Conservation (phyloP, 2,113 vertebrate genomes). For the Cephalopterus ornatus region DNA sequence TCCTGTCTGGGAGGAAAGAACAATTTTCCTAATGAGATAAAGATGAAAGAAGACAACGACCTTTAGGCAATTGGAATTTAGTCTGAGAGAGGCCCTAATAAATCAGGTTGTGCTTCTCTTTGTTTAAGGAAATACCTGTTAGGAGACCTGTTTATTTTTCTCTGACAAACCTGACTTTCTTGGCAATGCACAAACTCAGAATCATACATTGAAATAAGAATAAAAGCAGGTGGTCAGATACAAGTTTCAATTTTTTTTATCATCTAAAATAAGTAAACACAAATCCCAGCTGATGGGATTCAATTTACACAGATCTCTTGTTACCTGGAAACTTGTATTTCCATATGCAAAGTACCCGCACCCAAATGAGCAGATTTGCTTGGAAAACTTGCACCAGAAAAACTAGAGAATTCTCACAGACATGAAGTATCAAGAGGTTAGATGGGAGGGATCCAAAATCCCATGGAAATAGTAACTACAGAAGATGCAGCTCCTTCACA, state of each 20-base stretch:
- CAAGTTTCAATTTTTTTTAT: background rate
- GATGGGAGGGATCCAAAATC: background rate
- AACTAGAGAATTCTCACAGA: background rate
- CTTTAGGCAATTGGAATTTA: slow-evolving; percentile 31
- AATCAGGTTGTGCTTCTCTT: slow-evolving; percentile 33
- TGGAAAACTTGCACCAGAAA: background rate
- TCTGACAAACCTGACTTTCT: slow-evolving; percentile 17
- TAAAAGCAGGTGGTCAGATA: background rate
- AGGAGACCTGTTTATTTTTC: slow-evolving; percentile 34
- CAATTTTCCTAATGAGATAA: slow-evolving; percentile 56
- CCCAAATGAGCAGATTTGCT: background rate
- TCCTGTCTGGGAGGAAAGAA: slow-evolving; percentile 37
- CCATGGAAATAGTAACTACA: rapidly evolving
- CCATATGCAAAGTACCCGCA: background rate
- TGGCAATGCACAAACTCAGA: background rate
- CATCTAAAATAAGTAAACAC: background rate
- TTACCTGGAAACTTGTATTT: background rate
- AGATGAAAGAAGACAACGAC: slow-evolving; percentile 37
- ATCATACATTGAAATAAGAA: background rate
- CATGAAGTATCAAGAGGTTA: background rate
- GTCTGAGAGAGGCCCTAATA: background rate
- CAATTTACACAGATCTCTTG: background rate
- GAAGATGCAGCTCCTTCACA: background rate
- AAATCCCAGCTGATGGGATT: background rate
- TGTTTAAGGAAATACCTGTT: slow-evolving; percentile 46